These are phyloP conservation scores for Synanceia verrucosa DNA, from an alignment of 2,797 vertebrate species.

Conservation along the genomic window DNA sequence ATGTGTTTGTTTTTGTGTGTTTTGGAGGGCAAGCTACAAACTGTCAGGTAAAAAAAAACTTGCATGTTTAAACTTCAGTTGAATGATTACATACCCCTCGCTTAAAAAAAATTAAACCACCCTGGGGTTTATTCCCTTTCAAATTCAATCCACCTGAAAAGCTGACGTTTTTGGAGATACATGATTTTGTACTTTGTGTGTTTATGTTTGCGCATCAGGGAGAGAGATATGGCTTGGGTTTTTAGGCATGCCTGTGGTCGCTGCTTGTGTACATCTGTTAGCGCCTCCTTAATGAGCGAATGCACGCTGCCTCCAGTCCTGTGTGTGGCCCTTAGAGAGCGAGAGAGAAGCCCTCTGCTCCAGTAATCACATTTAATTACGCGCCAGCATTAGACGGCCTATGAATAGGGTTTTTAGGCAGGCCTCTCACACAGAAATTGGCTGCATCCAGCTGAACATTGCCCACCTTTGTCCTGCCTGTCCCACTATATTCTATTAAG, in stretches of 20 bases:
- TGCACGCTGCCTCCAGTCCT: conserved; percentile 72
- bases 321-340: conserved; percentile 81
- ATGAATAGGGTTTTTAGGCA: conserved; percentile 85
- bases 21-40: not conserved
- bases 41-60: conserved; percentile 25
- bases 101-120: not conserved
- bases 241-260: conserved; percentile 66
- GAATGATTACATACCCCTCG: conserved; percentile 12
- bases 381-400: conserved; percentile 80
- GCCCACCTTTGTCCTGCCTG: conserved; percentile 84
- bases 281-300: conserved; percentile 78
- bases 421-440: conserved; percentile 83
- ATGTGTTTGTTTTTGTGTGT: conserved; percentile 34
- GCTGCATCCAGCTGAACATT: conserved; percentile 84
- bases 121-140: conserved; percentile 16
- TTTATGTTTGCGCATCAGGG: conserved; percentile 42
- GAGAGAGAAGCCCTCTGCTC: conserved; percentile 80
- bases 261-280: conserved; percentile 79
- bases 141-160: conserved; percentile 15
- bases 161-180: conserved; percentile 29
- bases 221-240: conserved; percentile 52
- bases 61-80: conserved; percentile 31
- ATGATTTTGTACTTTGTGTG: conserved; percentile 22
- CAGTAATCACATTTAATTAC: conserved; percentile 90
- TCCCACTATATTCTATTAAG: conserved; percentile 83